Conservation (phyloP, 2,888 invertebrate species). For the Bedellia somnulentella region DNA sequence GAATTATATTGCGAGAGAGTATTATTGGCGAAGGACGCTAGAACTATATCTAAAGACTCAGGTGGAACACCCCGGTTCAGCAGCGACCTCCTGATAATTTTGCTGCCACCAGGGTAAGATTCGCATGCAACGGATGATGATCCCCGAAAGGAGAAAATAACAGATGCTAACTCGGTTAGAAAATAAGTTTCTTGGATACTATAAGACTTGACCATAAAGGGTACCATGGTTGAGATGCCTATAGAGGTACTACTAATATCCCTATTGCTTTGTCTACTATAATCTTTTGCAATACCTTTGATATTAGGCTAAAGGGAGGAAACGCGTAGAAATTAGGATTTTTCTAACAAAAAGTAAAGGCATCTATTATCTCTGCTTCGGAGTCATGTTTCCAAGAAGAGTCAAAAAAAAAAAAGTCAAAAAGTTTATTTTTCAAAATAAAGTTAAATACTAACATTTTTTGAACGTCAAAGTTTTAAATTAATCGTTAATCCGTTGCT, state of each 20-base stretch:
- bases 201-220: neutral
- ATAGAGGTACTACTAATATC: neutral
- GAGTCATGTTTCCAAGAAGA: neutral
- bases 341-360: neutral
- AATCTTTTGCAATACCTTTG: neutral
- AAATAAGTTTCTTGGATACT: neutral
- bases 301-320: neutral
- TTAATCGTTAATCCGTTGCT: no score
- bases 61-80: neutral
- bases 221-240: neutral
- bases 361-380: neutral
- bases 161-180: neutral
- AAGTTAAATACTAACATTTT: no score
- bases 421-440: no score
- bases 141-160: neutral
- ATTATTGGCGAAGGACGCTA: conserved; percentile 3
- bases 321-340: neutral
- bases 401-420: no score
- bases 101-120: conserved; percentile 7
- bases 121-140: neutral
- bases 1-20: conserved; percentile 3
- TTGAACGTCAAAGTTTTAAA: no score
- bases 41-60: neutral
- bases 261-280: neutral
- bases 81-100: conserved; percentile 2